phyloP scores from a whole-genome alignment of 2,113 vertebrate species.

The Carettochelys insculpta region DNA sequence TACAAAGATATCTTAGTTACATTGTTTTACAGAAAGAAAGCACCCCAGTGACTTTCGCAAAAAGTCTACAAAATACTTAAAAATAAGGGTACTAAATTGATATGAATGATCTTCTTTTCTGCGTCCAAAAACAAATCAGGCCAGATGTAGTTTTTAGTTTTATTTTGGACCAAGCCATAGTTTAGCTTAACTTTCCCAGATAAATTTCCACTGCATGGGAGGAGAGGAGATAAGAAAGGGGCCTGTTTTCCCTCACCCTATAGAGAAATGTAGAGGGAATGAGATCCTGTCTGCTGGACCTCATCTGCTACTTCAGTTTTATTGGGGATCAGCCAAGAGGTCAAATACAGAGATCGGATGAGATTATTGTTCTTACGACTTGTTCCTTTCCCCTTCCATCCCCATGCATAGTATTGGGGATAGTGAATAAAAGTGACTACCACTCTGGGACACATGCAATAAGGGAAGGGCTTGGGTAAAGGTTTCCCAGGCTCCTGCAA shows the following conservation, averaged over 20 bases:
- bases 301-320: background rate
- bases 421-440: background rate
- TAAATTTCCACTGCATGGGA: background rate
- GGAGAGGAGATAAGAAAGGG: background rate
- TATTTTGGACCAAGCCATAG: fast-evolving
- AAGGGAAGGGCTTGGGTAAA: background rate
- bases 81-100: background rate
- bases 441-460: background rate
- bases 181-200: background rate
- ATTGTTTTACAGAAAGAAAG: background rate
- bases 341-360: no score
- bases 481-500: background rate
- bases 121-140: background rate
- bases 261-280: background rate
- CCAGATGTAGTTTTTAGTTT: fast-evolving
- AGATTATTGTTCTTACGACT: no score
- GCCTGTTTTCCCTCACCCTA: background rate
- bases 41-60: background rate
- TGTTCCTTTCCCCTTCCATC: background rate
- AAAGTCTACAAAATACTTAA: background rate
- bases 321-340: background rate
- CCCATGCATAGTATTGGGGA: background rate
- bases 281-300: background rate
- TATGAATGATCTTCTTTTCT: background rate
- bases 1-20: background rate